Conservation (phyloP, 2,888 invertebrate species). For the Ferdinandea cuprea region DNA sequence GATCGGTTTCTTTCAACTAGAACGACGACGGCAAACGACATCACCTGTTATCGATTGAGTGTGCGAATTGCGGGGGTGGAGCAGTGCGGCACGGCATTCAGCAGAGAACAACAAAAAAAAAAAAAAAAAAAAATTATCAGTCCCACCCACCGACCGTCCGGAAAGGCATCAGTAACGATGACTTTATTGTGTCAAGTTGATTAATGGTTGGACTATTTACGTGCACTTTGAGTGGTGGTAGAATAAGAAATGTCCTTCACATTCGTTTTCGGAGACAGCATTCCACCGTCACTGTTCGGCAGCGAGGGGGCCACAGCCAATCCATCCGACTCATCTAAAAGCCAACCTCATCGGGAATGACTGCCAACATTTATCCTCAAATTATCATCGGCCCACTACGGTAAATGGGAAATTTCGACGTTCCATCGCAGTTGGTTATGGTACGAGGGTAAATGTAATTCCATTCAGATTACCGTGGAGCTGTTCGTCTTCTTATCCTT, state of each 20-base stretch:
- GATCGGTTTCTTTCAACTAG: constrained; percentile 20
- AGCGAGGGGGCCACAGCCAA: constrained; percentile 23
- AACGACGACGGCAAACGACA: constrained; percentile 44
- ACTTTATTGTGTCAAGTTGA: constrained; percentile 76
- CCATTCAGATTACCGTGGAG: constrained; percentile 45
- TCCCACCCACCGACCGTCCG: constrained; percentile 38
- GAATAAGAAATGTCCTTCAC: constrained; percentile 52
- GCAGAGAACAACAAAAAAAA: no score
- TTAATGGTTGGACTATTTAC: constrained; percentile 74
- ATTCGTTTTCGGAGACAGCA: constrained; percentile 25
- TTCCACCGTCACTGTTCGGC: constrained; percentile 44
- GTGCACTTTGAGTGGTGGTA: constrained; percentile 58
- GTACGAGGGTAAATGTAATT: constrained; percentile 41
- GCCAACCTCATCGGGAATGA: constrained; percentile 62
- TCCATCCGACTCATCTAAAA: constrained; percentile 58
- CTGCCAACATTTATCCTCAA: constrained; percentile 65
- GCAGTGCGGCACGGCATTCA: neutral
- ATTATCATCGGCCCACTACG: constrained; percentile 53
- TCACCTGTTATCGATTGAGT: constrained; percentile 52
- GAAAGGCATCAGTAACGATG: constrained; percentile 74
- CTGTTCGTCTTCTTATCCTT: constrained; percentile 48
- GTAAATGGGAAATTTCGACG: neutral
- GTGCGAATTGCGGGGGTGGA: no score
- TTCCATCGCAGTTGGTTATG: neutral
- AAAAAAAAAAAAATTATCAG: constrained; percentile 62